Conservation (phyloP, 2,797 vertebrate species). For the Ibycter americanus region DNA sequence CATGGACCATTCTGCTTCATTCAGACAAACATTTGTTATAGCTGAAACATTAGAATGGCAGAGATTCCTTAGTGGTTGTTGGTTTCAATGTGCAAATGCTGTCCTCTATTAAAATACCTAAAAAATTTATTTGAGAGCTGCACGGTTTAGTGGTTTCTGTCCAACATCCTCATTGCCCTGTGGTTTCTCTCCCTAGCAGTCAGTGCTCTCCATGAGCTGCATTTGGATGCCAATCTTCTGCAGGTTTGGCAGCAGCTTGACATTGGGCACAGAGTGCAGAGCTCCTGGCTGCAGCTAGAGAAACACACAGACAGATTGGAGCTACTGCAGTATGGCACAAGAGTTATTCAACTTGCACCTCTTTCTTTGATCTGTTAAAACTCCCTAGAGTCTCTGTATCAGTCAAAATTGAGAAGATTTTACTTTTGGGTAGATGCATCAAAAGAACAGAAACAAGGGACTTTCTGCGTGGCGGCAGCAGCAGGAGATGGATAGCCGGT, state of each 20-base stretch:
- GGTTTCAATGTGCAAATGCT: neutral
- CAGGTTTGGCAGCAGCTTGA: neutral
- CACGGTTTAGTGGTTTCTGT: neutral
- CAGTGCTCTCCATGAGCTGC: neutral
- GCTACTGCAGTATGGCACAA: neutral
- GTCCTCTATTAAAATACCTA: neutral
- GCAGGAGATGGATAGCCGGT: neutral
- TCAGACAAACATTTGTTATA: neutral
- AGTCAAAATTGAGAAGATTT: neutral
- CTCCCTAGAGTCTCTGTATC: neutral
- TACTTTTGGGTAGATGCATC: neutral
- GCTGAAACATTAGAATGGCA: neutral
- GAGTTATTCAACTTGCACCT: neutral
- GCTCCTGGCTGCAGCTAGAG: neutral
- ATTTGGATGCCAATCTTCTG: neutral
- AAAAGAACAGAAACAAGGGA: neutral
- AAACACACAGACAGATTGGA: neutral
- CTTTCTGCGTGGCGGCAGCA: neutral
- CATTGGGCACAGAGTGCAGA: neutral
- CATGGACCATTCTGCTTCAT: neutral
- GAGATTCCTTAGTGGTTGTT: neutral
- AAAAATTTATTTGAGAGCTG: neutral
- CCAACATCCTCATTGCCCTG: neutral
- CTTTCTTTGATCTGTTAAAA: neutral
- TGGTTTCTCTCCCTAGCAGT: neutral